These are phyloP conservation scores for Meteorus sp. DNA, from an alignment of 1,140 invertebrate species.

Conservation along the genomic window DNA sequence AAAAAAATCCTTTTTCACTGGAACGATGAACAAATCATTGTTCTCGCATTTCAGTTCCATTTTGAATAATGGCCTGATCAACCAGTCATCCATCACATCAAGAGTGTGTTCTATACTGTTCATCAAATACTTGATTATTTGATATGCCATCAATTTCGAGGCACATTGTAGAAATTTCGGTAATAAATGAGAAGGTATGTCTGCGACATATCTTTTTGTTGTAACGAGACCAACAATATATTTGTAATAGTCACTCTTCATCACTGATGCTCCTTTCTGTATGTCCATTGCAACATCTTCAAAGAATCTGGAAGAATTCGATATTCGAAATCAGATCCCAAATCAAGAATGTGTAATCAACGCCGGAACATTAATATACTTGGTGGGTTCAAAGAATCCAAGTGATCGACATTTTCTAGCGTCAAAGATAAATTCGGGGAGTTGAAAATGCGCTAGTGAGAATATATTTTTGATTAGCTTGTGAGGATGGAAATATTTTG, in stretches of 20 bases:
- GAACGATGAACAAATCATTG: conserved; percentile 45
- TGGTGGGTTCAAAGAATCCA: conserved; percentile 37
- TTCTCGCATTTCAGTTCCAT: conserved; percentile 50
- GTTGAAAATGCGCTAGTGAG: conserved; percentile 57
- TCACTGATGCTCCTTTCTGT: conserved; percentile 46
- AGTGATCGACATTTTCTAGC: conserved; percentile 56
- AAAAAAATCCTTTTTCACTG: conserved; percentile 48
- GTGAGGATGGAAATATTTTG: conserved; percentile 64
- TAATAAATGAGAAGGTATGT: conserved; percentile 32
- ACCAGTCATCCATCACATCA: conserved; percentile 48
- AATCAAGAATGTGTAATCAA: conserved; percentile 9
- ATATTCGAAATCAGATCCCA: conserved; percentile 37
- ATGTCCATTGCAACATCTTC: conserved; percentile 49
- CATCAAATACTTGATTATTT: conserved; percentile 59
- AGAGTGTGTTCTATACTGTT: conserved; percentile 61
- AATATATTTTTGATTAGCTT: conserved; percentile 65
- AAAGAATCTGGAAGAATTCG: conserved; percentile 46
- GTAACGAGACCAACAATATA: conserved; percentile 48
- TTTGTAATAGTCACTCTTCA: conserved; percentile 52
- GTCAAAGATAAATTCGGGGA: conserved; percentile 62
- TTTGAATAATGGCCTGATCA: conserved; percentile 58
- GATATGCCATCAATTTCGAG: conserved; percentile 57
- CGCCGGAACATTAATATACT: conserved; percentile 32
- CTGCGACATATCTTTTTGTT: conserved; percentile 44
- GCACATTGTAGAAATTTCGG: conserved; percentile 44